phyloP scores from a whole-genome alignment of 2,888 invertebrate species.

The Eurytoma californica region DNA sequence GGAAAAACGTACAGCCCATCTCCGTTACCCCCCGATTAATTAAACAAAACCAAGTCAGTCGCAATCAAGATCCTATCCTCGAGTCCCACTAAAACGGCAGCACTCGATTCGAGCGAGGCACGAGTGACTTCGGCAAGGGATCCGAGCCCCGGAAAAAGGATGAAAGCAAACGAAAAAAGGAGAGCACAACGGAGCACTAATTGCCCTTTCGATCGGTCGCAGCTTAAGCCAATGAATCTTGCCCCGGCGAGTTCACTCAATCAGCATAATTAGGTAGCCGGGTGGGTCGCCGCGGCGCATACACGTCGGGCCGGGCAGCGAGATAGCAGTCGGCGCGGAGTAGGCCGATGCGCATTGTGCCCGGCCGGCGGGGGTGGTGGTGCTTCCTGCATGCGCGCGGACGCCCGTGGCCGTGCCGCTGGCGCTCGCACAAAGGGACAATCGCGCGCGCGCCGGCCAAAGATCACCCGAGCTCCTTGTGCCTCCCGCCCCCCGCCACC shows the following conservation, averaged over 20 bases:
- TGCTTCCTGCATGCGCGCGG: slow-evolving; percentile 10
- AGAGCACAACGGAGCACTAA: slow-evolving; percentile 12
- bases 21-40: no score
- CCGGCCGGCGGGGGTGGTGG: background rate
- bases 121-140: background rate
- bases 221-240: slow-evolving; percentile 39
- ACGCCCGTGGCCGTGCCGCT: slow-evolving; percentile 16
- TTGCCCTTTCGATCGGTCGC: slow-evolving; percentile 35
- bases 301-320: background rate
- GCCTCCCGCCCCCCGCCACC: background rate
- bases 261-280: slow-evolving; percentile 48
- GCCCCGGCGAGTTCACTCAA: slow-evolving; percentile 35
- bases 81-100: no score
- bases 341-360: slow-evolving; percentile 1
- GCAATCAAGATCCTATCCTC: no score
- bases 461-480: slow-evolving; percentile 17
- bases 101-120: background rate
- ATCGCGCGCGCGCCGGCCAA: slow-evolving; percentile 19
- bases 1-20: no score
- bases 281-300: background rate
- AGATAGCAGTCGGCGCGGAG: background rate
- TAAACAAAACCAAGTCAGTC: no score
- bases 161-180: background rate
- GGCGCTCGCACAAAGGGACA: slow-evolving; percentile 48
- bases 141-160: background rate